A percentile compares a stretch with the other conserved stretches of the same genome.
Conservation (phyloP, 2,113 vertebrate species). For the Chlorocebus sabaeus region DNA sequence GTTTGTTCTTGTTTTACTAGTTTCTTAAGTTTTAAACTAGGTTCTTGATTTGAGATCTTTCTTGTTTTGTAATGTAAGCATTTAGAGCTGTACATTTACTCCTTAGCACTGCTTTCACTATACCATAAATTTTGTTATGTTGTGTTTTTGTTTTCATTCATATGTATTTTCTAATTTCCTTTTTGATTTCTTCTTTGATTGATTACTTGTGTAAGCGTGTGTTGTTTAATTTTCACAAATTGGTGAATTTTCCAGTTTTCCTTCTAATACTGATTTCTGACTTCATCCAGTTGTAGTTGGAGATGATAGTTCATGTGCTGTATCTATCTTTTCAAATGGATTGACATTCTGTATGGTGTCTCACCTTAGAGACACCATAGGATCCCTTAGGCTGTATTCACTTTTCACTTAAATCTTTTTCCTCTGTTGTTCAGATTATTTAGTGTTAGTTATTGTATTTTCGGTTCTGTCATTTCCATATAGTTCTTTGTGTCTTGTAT, state of each 20-base stretch:
- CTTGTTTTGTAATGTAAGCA: not conserved
- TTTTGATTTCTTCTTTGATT: not conserved
- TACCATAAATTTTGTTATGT: not conserved
- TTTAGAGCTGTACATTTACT: not conserved
- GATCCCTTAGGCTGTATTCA: not conserved
- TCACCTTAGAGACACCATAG: not conserved
- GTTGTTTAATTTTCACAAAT: not conserved
- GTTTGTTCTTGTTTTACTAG: no score
- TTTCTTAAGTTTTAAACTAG: not conserved
- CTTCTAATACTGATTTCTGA: not conserved
- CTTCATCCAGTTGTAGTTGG: not conserved
- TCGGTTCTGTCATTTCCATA: not conserved
- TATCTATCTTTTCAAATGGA: not conserved
- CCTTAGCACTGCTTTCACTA: not conserved
- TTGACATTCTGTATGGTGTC: not conserved
- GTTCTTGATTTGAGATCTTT: not conserved
- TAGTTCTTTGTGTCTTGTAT: not conserved
- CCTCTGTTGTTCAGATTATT: not conserved
- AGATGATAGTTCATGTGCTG: not conserved
- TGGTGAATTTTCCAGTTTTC: not conserved
- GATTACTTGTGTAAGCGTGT: not conserved
- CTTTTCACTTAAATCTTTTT: not conserved
- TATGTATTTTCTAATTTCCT: not conserved
- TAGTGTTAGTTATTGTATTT: not conserved
- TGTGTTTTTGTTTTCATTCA: not conserved